Evolutionary conservation across 2,113 vertebrate genomes (phyloP).

Genomic region (Leiothrix lutea): DNA sequence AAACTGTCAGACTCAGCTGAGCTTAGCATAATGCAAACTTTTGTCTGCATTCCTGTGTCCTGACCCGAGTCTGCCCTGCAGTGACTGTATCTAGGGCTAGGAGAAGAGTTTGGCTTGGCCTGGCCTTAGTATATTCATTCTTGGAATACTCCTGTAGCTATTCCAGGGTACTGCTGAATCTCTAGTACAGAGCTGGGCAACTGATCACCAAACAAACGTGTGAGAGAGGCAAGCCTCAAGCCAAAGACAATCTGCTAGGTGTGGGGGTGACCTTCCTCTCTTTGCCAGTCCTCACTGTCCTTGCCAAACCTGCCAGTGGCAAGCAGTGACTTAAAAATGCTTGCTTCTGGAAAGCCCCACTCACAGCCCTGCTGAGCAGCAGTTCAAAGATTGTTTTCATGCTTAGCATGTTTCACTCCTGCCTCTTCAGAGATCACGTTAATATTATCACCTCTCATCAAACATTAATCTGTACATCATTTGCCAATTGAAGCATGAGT

Average conservation of each 20-base stretch:
- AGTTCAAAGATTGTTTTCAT: background rate
- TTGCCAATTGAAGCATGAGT: constrained; percentile 14
- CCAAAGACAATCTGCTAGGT: background rate
- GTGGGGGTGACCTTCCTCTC: background rate
- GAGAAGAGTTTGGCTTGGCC: background rate
- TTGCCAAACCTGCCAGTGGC: background rate
- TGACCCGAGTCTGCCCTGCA: background rate
- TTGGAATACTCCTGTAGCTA: background rate
- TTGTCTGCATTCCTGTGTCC: background rate
- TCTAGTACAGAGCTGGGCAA: background rate
- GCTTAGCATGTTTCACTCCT: background rate
- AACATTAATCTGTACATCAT: background rate
- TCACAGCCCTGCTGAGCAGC: background rate
- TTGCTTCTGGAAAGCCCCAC: background rate
- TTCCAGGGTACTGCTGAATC: background rate
- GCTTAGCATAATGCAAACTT: background rate
- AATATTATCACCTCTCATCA: constrained; percentile 31
- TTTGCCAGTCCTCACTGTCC: background rate
- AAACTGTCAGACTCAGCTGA: background rate
- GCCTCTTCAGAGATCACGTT: constrained; percentile 18
- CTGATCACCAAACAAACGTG: background rate
- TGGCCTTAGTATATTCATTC: background rate
- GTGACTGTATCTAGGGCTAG: background rate
- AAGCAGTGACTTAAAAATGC: background rate
- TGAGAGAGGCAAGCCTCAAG: background rate